Conservation (phyloP, 2,113 vertebrate genomes). For the Fukomys damarensis region DNA sequence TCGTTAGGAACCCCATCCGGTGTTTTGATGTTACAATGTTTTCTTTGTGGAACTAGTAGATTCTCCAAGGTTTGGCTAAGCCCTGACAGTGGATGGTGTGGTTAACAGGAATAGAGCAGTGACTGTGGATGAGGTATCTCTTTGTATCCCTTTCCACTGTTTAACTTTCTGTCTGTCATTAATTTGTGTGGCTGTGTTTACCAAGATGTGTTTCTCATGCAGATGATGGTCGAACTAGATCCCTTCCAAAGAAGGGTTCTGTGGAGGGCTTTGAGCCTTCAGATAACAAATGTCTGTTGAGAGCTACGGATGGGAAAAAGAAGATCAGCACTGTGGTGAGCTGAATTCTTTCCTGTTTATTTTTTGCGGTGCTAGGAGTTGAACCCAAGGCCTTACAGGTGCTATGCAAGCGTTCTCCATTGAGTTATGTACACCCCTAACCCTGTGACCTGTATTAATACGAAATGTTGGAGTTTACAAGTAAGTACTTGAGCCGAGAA, state of each 20-base stretch:
- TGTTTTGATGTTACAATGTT: not conserved
- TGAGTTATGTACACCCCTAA: not conserved
- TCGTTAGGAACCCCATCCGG: not conserved
- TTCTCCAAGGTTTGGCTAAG: not conserved
- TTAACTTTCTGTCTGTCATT: not conserved
- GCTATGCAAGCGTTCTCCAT: not conserved
- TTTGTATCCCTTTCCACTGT: not conserved
- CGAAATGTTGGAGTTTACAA: not conserved
- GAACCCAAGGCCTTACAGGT: not conserved
- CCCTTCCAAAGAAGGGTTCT: conserved; percentile 93
- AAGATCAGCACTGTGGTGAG: conserved; percentile 99
- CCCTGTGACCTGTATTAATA: not conserved
- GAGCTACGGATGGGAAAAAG: conserved; percentile 97
- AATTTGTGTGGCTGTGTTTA: not conserved
- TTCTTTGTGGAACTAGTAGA: not conserved
- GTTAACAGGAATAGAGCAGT: not conserved
- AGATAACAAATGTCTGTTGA: conserved; percentile 98
- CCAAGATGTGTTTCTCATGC: not conserved
- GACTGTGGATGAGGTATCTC: not conserved
- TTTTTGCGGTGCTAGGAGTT: not conserved
- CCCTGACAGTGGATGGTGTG: not conserved
- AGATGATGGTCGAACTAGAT: conserved; percentile 98
- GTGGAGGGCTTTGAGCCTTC: conserved; percentile 92
- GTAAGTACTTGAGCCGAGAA: not conserved
- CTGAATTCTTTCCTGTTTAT: not conserved